Conservation (phyloP, 2,113 vertebrate genomes). For the Genyomyrus donnyi region DNA sequence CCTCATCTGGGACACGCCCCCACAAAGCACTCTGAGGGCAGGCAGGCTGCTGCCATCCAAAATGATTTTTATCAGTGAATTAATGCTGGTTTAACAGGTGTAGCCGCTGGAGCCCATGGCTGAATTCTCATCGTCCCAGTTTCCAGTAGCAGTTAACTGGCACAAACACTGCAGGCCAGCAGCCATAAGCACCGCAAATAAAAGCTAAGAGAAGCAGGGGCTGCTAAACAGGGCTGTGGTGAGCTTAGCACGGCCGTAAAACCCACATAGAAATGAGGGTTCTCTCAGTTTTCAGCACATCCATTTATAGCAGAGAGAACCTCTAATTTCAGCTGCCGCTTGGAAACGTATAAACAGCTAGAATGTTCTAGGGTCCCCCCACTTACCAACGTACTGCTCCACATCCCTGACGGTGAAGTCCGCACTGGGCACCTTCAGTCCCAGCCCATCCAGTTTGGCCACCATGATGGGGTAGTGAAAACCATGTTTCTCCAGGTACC, state of each 20-base stretch:
- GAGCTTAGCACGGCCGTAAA: not conserved
- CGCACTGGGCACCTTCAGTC: slow-evolving; percentile 78
- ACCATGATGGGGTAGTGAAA: slow-evolving; percentile 85
- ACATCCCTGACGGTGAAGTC: slow-evolving; percentile 86
- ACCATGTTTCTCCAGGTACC: slow-evolving; percentile 87
- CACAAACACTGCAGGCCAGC: slow-evolving; percentile 10
- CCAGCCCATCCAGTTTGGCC: slow-evolving; percentile 81
- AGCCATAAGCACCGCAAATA: slow-evolving; percentile 18
- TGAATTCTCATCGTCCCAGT: not conserved
- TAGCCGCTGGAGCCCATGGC: not conserved
- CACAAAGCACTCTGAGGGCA: not conserved
- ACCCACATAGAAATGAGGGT: not conserved
- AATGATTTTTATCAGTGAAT: slow-evolving; percentile 22
- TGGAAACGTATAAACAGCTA: not conserved
- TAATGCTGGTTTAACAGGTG: slow-evolving; percentile 22
- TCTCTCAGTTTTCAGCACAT: not conserved
- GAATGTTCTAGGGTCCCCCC: not conserved
- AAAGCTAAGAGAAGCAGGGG: not conserved
- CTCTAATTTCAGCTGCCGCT: not conserved
- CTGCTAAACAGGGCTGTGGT: not conserved
- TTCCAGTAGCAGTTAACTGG: not conserved
- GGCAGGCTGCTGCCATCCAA: slow-evolving; percentile 21
- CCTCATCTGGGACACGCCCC: not conserved
- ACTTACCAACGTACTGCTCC: slow-evolving; percentile 92
- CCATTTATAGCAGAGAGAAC: not conserved